Evolutionary conservation across 2,113 vertebrate species (phyloP).

Genomic region (Regulus satrapa): DNA sequence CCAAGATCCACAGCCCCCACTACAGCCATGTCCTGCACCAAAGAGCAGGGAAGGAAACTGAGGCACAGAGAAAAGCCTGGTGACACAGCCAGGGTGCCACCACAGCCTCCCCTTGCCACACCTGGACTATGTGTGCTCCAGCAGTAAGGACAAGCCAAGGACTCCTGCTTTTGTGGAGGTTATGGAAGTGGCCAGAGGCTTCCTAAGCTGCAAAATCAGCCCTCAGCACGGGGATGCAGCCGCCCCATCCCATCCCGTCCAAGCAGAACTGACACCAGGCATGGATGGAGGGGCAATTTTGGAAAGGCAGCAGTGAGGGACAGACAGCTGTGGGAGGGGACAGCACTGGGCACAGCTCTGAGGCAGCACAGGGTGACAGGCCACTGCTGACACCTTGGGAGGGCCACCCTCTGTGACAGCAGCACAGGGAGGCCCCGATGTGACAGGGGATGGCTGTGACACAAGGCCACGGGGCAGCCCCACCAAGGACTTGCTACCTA

Average conservation of each 20-base stretch:
- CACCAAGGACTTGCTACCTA: neutral
- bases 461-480: fast-evolving
- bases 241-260: neutral
- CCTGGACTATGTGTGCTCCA: fast-evolving
- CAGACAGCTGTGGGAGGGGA: neutral
- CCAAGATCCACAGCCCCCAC: neutral
- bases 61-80: neutral
- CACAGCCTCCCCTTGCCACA: neutral
- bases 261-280: neutral
- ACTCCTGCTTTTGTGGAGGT: fast-evolving
- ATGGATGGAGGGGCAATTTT: fast-evolving
- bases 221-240: fast-evolving
- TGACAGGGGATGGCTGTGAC: fast-evolving
- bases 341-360: fast-evolving
- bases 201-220: neutral
- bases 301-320: neutral
- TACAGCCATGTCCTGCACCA: fast-evolving
- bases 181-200: neutral
- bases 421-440: fast-evolving
- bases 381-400: fast-evolving
- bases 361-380: neutral
- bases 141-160: neutral
- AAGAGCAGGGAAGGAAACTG: neutral
- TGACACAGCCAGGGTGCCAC: neutral
- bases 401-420: neutral